These are phyloP conservation scores for Burhinus bistriatus DNA, from an alignment of 2,113 vertebrate genomes.

Conservation along the genomic window DNA sequence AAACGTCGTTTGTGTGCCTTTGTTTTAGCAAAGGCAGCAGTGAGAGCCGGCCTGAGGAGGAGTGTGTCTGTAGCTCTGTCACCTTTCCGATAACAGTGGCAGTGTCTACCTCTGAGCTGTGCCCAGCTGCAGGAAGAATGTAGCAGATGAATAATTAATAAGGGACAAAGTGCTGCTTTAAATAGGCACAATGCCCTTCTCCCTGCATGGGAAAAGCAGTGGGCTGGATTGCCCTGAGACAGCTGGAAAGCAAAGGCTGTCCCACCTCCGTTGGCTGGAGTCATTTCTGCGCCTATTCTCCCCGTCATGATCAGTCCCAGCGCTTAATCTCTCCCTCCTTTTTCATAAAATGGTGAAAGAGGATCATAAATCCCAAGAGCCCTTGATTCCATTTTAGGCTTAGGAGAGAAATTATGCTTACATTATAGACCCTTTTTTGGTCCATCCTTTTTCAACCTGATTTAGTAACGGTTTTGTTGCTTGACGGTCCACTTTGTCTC, in stretches of 20 bases:
- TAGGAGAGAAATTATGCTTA: neutral
- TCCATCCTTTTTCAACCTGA: neutral
- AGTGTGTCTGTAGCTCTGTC: accelerated
- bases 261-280: accelerated
- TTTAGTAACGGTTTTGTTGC: accelerated
- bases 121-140: neutral
- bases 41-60: accelerated
- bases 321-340: neutral
- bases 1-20: accelerated
- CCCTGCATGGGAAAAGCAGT: accelerated
- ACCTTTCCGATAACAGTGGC: accelerated
- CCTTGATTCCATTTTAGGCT: neutral
- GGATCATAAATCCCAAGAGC: neutral
- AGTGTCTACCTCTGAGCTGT: neutral
- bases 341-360: neutral
- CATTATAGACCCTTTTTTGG: neutral
- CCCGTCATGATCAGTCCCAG: accelerated
- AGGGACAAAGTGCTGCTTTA: neutral
- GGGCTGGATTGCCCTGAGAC: neutral
- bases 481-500: accelerated
- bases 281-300: accelerated
- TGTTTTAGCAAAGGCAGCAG: neutral
- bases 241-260: neutral
- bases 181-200: neutral
- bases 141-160: neutral